Evolutionary conservation across 2,888 invertebrate genomes (phyloP).

Genomic region (Pandemis corylana): DNA sequence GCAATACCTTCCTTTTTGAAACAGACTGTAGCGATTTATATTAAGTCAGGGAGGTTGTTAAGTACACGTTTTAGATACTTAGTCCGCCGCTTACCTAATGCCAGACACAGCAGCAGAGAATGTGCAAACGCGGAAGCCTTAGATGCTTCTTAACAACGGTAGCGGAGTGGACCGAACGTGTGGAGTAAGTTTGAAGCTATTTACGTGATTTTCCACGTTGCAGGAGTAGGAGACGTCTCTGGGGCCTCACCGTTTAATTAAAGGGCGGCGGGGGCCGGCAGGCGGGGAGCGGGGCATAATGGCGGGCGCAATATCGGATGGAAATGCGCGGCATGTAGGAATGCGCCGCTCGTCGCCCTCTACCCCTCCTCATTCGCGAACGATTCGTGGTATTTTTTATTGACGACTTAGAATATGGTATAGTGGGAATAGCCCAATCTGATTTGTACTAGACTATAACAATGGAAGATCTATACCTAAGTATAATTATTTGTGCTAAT

Average conservation of each 20-base stretch:
- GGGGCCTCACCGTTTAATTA: conserved; percentile 84
- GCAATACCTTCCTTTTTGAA: too few relatives aligned
- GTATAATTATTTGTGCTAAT: too few relatives aligned
- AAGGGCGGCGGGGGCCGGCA: conserved; percentile 78
- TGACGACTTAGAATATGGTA: conserved; percentile 80
- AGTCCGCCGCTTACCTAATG: neutral
- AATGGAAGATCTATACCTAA: neutral
- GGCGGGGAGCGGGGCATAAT: conserved; percentile 79
- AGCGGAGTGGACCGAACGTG: conserved; percentile 56
- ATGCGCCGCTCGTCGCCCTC: conserved; percentile 77
- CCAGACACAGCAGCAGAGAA: conserved; percentile 25
- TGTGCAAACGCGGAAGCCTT: conserved; percentile 47
- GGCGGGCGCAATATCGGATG: conserved; percentile 85
- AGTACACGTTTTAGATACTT: neutral
- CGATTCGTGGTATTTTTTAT: conserved; percentile 85
- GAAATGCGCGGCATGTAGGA: conserved; percentile 85
- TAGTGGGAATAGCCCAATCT: conserved; percentile 64
- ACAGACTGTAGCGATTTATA: neutral
- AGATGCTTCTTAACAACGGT: conserved; percentile 59
- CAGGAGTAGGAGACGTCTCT: conserved; percentile 79
- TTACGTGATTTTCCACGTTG: conserved; percentile 81
- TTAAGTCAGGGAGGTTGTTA: neutral
- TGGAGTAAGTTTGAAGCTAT: conserved; percentile 75
- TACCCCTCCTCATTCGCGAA: conserved; percentile 78
- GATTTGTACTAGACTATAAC: conserved; percentile 52